Evolutionary conservation across 2,797 vertebrate species (phyloP), one percentile per base, ranked within the genome.

Genomic region (Meriones psammophilus): DNA sequence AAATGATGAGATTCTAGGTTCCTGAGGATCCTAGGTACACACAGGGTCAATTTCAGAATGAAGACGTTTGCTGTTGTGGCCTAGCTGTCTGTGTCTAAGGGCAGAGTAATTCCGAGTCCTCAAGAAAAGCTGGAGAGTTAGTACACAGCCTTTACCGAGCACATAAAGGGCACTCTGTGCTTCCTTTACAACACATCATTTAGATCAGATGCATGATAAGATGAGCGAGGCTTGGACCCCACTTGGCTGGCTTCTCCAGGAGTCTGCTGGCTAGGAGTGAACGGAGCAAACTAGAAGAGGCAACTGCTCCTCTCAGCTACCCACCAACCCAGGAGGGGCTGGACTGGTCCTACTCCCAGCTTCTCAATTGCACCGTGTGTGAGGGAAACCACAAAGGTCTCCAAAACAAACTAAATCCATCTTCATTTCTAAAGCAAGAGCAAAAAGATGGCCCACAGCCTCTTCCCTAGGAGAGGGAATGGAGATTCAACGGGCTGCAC

Each of bases 391-490:
- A 8, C 33, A 83, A 83, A 91, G 84, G 39, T 91, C 58, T 92
- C 64, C 30, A 81, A 88, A 77, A 33, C 54, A 77, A 93, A 94
- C 74, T 58, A 71, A 95, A 85, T 73, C 95, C 28, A 22, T 86
- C 91, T 94, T 88, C 87, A 95, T 95, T 91, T 64, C 78, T 39
- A 94, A 93, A 96, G 68, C 60, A 86, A 94, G 90, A 93, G 30
- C 1, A 28, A 97, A 89, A 39, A 79, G 86, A 80, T 87, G 54
- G 54, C 71, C 14, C 5, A 7, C 5, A 80, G 89, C 24, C 64
- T 89, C 69, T 87, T 87, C 28, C 50, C 64, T 88, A 39, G 69
- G 39, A 91, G 22, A 79, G 13, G 28, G 56, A 20, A 74, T 36
- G 0, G 26, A 73, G 89, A 58, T n/a, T 46, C 71, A 73, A 77